Percentiles rank a stretch among this genome's conserved stretches.
phyloP scores from a whole-genome alignment of 2,113 vertebrate genomes.

The Pampusana beccarii region DNA sequence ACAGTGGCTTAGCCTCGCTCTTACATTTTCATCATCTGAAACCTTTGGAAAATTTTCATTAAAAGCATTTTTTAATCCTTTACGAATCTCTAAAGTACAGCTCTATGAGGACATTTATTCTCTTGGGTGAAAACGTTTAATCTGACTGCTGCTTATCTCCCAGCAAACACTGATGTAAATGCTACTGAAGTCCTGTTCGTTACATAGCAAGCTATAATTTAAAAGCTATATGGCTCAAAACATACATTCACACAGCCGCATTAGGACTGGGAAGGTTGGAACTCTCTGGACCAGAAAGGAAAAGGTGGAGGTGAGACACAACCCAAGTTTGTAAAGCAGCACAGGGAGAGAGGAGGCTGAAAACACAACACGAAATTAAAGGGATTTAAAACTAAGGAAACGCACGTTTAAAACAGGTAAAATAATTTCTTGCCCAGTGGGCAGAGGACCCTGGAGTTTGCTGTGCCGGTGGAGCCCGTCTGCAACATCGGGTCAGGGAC shows the following conservation, averaged over 20 bases:
- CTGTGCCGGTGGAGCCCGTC: neutral
- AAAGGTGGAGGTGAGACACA: neutral
- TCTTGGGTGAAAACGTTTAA: neutral
- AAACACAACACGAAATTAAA: neutral
- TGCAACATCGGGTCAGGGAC: neutral
- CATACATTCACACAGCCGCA: fast-evolving
- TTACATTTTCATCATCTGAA: neutral
- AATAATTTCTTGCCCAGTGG: neutral
- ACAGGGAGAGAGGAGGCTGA: neutral
- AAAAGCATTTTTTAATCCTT: neutral
- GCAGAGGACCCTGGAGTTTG: neutral
- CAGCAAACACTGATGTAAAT: neutral
- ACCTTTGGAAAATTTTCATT: no score
- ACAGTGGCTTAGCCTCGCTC: neutral
- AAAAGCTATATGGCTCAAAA: neutral
- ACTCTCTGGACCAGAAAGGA: neutral
- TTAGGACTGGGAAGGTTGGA: neutral
- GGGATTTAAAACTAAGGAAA: neutral
- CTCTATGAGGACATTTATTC: neutral
- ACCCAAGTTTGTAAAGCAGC: neutral
- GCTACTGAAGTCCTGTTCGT: neutral
- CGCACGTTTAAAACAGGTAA: neutral
- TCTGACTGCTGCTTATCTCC: neutral
- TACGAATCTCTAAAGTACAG: neutral
- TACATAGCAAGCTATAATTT: neutral